phyloP scores from a whole-genome alignment of 2,888 invertebrate species.

The Agonopterix arenella region DNA sequence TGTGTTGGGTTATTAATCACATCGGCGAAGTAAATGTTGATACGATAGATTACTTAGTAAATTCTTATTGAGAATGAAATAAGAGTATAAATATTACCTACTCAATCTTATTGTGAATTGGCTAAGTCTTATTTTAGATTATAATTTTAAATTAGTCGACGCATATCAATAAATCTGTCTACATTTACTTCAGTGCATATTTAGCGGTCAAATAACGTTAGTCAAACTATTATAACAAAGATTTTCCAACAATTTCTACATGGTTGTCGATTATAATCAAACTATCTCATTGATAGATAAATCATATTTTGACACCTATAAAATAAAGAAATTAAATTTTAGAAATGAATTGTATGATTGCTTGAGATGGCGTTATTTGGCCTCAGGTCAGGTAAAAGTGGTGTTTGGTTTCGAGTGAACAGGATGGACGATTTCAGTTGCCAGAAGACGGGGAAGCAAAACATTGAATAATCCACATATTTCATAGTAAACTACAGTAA shows the following conservation, averaged over 20 bases:
- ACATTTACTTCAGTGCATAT: constrained; percentile 55
- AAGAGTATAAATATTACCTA: no score
- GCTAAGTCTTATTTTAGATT: constrained; percentile 9
- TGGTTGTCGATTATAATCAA: neutral
- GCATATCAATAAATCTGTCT: constrained; percentile 27
- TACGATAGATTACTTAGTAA: constrained; percentile 14
- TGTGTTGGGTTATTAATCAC: constrained; percentile 20
- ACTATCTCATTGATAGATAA: constrained; percentile 2
- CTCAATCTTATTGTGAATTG: neutral
- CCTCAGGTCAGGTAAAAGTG: constrained; percentile 23
- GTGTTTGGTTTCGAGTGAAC: constrained; percentile 59
- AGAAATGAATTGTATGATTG: neutral
- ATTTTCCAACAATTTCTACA: neutral
- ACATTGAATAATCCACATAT: constrained; percentile 22
- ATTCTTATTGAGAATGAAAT: no score
- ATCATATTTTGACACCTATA: neutral
- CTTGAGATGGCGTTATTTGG: neutral
- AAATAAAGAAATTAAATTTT: neutral
- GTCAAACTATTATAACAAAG: neutral
- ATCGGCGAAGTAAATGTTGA: constrained; percentile 51
- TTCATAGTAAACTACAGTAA: constrained; percentile 27
- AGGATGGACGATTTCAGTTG: constrained; percentile 64
- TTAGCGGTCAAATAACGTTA: constrained; percentile 10
- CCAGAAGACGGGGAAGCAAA: constrained; percentile 70
- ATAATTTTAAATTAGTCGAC: constrained; percentile 15